These are phyloP conservation scores for Neolamprologus ventralis DNA, from an alignment of 2,113 vertebrate genomes.

Conservation along the genomic window DNA sequence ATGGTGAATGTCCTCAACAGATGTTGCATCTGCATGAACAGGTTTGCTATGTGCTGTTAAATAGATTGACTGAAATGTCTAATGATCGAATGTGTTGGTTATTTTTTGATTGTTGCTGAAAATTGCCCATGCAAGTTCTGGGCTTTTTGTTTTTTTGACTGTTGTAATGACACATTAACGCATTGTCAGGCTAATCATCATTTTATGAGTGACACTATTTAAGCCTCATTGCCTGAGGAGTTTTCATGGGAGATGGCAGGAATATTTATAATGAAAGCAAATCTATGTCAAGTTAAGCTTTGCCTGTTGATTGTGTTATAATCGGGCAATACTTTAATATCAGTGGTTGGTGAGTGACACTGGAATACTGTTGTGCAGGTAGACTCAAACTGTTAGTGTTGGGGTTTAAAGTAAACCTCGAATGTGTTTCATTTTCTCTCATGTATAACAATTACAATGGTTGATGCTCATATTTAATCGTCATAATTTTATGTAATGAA, in stretches of 20 bases:
- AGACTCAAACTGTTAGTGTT: neutral
- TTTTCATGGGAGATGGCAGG: neutral
- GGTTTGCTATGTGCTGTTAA: neutral
- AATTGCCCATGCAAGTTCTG: neutral
- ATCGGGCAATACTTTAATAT: neutral
- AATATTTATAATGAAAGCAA: neutral
- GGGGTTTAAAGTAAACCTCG: neutral
- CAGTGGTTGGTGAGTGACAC: neutral
- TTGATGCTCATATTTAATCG: neutral
- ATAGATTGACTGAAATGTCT: neutral
- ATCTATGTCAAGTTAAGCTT: neutral
- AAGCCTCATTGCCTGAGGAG: neutral
- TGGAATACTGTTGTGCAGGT: neutral
- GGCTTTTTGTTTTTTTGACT: neutral
- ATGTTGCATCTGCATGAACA: slow-evolving; percentile 9
- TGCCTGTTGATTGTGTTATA: neutral
- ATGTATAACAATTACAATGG: neutral
- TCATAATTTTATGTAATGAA: neutral
- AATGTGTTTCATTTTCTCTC: neutral
- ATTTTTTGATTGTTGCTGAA: neutral
- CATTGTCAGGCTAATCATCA: neutral
- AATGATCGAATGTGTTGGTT: neutral
- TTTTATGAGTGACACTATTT: neutral
- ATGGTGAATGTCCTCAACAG: slow-evolving; percentile 2
- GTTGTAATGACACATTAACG: neutral